These are phyloP conservation scores for Ichneumoninae sp. DNA, from an alignment of 2,888 invertebrate genomes.

Conservation along the genomic window DNA sequence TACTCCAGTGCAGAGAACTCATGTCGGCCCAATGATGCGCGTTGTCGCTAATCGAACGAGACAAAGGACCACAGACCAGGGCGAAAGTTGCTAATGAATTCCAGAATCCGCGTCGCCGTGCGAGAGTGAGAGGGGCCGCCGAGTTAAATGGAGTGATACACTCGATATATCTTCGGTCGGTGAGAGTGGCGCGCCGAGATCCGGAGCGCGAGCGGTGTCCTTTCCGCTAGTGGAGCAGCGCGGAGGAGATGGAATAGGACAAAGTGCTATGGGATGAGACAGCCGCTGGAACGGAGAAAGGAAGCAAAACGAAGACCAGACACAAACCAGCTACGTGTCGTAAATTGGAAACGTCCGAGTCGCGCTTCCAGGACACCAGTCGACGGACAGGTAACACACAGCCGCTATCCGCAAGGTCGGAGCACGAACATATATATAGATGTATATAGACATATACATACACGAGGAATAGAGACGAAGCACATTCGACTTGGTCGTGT, in stretches of 20 bases:
- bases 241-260: conserved; percentile 29
- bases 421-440: neutral
- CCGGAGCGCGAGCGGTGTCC: conserved; percentile 8
- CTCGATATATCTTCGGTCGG: conserved; percentile 56
- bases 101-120: conserved; percentile 33
- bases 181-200: neutral
- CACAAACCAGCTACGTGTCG: conserved; percentile 54
- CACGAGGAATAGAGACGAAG: conserved; percentile 38
- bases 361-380: conserved; percentile 47
- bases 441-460: neutral
- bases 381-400: conserved; percentile 46
- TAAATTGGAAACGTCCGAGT: conserved; percentile 64
- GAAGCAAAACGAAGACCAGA: conserved; percentile 39
- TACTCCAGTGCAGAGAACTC: conserved; percentile 4
- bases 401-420: conserved; percentile 30
- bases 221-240: conserved; percentile 16
- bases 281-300: conserved; percentile 48
- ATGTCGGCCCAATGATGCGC: conserved; percentile 25
- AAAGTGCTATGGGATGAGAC: conserved; percentile 41
- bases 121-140: conserved; percentile 36
- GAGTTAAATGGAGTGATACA: conserved; percentile 62
- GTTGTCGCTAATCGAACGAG: conserved; percentile 58
- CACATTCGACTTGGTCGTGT: conserved; percentile 44
- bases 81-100: conserved; percentile 65
- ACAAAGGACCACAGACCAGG: conserved; percentile 35